Percentiles rank a stretch among this genome's conserved stretches.
phyloP scores from a whole-genome alignment of 2,888 invertebrate genomes.

The Drosophila anceps region DNA sequence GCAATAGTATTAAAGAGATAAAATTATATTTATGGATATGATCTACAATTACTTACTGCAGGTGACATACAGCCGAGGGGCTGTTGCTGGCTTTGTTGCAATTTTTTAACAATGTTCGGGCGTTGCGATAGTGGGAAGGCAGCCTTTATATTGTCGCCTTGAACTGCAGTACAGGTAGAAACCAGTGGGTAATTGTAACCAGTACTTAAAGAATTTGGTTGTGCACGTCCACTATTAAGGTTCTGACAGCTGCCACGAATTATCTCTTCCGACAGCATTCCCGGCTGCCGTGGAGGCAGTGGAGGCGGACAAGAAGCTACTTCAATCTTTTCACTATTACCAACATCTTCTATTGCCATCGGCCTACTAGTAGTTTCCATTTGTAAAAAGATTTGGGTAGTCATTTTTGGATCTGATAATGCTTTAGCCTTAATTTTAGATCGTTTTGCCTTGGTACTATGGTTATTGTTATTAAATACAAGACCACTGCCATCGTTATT shows the following conservation, averaged over 20 bases:
- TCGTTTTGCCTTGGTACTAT: slow-evolving; percentile 66
- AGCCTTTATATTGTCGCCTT: slow-evolving; percentile 84
- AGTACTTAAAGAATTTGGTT: slow-evolving; percentile 84
- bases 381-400: slow-evolving; percentile 85
- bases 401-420: slow-evolving; percentile 85
- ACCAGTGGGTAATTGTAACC: slow-evolving; percentile 85
- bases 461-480: slow-evolving; percentile 34
- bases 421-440: slow-evolving; percentile 85
- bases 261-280: slow-evolving; percentile 84
- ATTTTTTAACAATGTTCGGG: slow-evolving; percentile 85
- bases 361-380: slow-evolving; percentile 82
- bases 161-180: slow-evolving; percentile 85
- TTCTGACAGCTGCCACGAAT: slow-evolving; percentile 80
- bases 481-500: slow-evolving; percentile 14
- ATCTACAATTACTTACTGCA: slow-evolving; percentile 83
- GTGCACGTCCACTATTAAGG: slow-evolving; percentile 73
- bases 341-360: slow-evolving; percentile 32
- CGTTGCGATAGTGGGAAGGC: slow-evolving; percentile 85
- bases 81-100: slow-evolving; percentile 84
- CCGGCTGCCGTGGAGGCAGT: slow-evolving; percentile 87
- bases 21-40: slow-evolving; percentile 24
- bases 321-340: slow-evolving; percentile 41
- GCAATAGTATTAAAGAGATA: slow-evolving; percentile 7
- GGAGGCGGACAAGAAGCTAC: slow-evolving; percentile 86
- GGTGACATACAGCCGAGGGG: slow-evolving; percentile 62